phyloP scores from a whole-genome alignment of 2,113 vertebrate genomes.

The Tretioscincus oriximinensis region DNA sequence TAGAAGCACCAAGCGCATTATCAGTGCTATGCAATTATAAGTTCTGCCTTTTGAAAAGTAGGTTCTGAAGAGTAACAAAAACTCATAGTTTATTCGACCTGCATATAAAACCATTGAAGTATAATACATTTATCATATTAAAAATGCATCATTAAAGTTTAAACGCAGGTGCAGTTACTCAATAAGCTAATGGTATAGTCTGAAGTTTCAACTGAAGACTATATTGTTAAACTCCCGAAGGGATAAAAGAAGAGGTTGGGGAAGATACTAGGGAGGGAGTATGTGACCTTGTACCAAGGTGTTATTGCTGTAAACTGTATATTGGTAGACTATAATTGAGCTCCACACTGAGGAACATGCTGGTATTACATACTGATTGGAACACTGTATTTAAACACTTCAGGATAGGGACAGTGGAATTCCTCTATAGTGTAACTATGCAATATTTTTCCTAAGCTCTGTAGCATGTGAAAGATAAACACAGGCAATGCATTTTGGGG shows the following conservation, averaged over 20 bases:
- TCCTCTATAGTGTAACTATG: background rate
- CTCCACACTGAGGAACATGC: constrained; percentile 77
- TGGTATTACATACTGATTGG: constrained; percentile 64
- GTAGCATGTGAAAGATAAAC: background rate
- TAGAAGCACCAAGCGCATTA: constrained; percentile 27
- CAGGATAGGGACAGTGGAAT: constrained; percentile 30
- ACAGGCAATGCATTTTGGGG: background rate
- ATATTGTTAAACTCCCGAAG: constrained; percentile 73
- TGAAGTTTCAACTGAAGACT: constrained; percentile 72
- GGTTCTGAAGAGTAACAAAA: constrained; percentile 70
- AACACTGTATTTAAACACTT: constrained; percentile 16
- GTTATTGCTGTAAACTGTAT: constrained; percentile 34
- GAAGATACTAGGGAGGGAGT: constrained; percentile 57
- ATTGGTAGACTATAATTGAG: constrained; percentile 73
- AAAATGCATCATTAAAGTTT: constrained; percentile 82
- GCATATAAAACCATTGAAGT: constrained; percentile 75
- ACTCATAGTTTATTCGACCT: constrained; percentile 74
- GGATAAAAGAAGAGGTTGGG: constrained; percentile 62
- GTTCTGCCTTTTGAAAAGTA: constrained; percentile 59
- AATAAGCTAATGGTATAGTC: constrained; percentile 79
- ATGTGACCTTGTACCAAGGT: constrained; percentile 77
- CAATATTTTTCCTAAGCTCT: background rate
- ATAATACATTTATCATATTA: constrained; percentile 79
- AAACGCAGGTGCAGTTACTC: constrained; percentile 75
- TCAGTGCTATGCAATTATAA: constrained; percentile 52